phyloP scores from a whole-genome alignment of 1,140 invertebrate species.

The Eumeta japonica region DNA sequence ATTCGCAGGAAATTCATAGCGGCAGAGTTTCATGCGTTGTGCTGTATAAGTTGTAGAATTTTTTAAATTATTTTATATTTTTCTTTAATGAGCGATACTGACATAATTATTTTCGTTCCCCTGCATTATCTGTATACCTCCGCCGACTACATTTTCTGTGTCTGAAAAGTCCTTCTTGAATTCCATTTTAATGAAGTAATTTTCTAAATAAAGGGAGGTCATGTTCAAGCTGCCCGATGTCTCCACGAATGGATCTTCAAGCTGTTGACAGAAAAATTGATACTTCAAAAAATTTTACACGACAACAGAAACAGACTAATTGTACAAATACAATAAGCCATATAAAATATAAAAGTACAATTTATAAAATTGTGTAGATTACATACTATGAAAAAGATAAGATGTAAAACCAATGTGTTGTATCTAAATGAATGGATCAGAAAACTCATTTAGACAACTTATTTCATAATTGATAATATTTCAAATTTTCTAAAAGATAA shows the following conservation, averaged over 20 bases:
- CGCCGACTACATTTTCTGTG: constrained; percentile 59
- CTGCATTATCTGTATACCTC: constrained; percentile 56
- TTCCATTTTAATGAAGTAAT: constrained; percentile 63
- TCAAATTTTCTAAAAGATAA: too few relatives aligned
- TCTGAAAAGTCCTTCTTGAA: constrained; percentile 69
- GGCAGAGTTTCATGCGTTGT: too few relatives aligned
- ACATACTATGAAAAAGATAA: not conserved
- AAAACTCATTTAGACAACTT: not conserved
- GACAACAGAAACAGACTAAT: not conserved
- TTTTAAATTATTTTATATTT: too few relatives aligned
- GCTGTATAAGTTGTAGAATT: too few relatives aligned
- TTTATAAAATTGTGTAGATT: not conserved
- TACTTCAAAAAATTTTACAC: not conserved
- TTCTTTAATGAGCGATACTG: constrained; percentile 28
- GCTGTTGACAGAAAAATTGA: constrained; percentile 17
- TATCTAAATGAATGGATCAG: not conserved
- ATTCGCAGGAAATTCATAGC: too few relatives aligned
- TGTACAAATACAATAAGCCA: not conserved
- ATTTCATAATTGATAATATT: too few relatives aligned
- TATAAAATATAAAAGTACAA: not conserved
- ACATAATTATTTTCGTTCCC: constrained; percentile 50
- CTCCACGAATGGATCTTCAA: constrained; percentile 64
- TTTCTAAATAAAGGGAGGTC: constrained; percentile 60
- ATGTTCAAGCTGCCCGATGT: constrained; percentile 59
- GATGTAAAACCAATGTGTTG: not conserved